Percentiles rank a stretch among this genome's conserved stretches.
These are phyloP conservation scores for Tetragnatha versicolor DNA, from an alignment of 1,140 invertebrate genomes.

Conservation along the genomic window DNA sequence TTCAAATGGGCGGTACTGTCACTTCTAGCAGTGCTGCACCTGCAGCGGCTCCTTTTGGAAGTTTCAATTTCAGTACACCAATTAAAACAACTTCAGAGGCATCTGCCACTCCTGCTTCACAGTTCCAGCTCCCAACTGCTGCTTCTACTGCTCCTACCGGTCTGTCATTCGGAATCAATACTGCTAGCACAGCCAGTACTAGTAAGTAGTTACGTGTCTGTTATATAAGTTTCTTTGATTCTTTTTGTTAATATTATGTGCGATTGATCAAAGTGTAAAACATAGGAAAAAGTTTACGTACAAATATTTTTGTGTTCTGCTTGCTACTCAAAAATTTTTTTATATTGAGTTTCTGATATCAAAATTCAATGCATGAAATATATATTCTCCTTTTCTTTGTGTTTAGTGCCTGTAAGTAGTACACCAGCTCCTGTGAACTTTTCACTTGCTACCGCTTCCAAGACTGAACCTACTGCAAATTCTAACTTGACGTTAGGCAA, in stretches of 20 bases:
- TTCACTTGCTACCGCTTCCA: neutral
- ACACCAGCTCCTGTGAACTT: neutral
- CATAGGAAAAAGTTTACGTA: neutral
- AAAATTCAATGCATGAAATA: neutral
- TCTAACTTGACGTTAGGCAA: neutral
- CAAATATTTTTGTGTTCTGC: neutral
- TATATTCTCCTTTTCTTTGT: neutral
- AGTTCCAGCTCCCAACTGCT: conserved; percentile 4
- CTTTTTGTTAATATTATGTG: neutral
- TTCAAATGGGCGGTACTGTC: neutral
- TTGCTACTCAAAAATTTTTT: neutral
- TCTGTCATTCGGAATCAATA: neutral
- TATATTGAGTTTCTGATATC: neutral
- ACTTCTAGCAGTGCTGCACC: neutral
- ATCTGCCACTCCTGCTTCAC: neutral
- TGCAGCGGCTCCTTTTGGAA: neutral
- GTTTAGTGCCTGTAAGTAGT: neutral
- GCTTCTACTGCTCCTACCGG: neutral
- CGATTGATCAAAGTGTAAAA: neutral
- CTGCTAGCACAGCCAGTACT: neutral
- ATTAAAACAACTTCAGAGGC: neutral
- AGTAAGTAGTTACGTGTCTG: neutral
- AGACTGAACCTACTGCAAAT: neutral
- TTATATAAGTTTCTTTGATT: neutral
- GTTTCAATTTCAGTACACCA: neutral